Conservation (phyloP, 37 sponge, comb jelly and placozoan genomes). For the Hexactinellida sp. region DNA sequence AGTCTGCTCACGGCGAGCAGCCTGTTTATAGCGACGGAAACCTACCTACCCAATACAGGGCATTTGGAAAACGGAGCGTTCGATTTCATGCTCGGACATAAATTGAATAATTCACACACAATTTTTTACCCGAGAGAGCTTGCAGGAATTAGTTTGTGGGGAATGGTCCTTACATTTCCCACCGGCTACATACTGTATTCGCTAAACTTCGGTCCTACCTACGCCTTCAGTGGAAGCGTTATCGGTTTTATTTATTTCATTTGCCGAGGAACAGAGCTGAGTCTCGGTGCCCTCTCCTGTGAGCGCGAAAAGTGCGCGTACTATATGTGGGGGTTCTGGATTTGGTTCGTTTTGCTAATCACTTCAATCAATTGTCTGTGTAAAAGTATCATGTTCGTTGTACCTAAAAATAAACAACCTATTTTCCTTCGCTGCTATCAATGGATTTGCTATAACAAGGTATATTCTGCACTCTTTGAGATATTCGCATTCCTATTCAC, state of each 20-base stretch:
- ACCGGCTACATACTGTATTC: slow-evolving; percentile 55
- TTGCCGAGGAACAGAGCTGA: not conserved
- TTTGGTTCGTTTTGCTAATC: slow-evolving; percentile 28
- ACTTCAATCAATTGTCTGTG: slow-evolving; percentile 15
- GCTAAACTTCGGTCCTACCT: slow-evolving; percentile 69
- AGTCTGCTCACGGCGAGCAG: slow-evolving; percentile 43
- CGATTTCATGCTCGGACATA: not conserved
- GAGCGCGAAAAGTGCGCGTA: not conserved
- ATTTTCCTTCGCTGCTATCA: not conserved
- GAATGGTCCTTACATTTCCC: slow-evolving; percentile 66
- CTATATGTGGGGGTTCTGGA: not conserved
- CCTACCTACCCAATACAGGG: slow-evolving; percentile 21
- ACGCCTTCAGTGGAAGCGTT: slow-evolving; percentile 54
- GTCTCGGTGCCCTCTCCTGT: not conserved
- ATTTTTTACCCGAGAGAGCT: slow-evolving; percentile 35
- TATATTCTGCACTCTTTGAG: not conserved
- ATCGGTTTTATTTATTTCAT: slow-evolving; percentile 49
- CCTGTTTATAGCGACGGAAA: slow-evolving; percentile 59
- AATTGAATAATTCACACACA: not conserved
- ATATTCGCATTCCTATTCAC: slow-evolving; percentile 18
- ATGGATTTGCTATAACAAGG: not conserved
- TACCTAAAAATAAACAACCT: not conserved
- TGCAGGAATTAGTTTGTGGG: slow-evolving; percentile 67
- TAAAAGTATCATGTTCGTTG: not conserved
- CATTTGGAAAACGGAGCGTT: not conserved